Evolutionary conservation across 2,888 invertebrate genomes (phyloP), one percentile per base, ranked within the genome.

Genomic region (Xanthostigma xanthostigma): DNA sequence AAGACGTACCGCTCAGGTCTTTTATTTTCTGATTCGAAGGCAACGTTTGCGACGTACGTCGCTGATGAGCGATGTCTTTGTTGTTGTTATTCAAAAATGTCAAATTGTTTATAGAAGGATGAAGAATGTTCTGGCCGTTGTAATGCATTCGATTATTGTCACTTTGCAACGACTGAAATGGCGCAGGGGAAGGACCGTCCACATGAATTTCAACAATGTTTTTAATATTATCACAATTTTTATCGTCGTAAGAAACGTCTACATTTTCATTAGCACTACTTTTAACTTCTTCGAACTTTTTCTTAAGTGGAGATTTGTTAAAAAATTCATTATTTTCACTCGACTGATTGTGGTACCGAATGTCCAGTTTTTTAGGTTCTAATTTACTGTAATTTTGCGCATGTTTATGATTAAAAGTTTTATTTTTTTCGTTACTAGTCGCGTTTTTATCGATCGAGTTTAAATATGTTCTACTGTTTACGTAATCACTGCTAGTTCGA

Each of bases 91-190:
- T 56, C 8, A 44, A 49, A 55, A 68, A 66, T 53, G 59, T 64
- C 36, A 67, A 63, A 52, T 66, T 68, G 53, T 63, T 67, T 45
- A 67, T 65, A 48, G 59, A 60, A 1, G 58, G 69, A 58, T 56
- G 69, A 55, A 55, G 63, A 33, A 60, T 51, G 27, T 62, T 59
- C 37, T 62, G 53, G 11, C 55, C 41, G 8, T 39, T 39, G 8
- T 44, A 33, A 43, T 50, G 17, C 35, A 36, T 11, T 12, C 14
- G 10, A 47, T 36, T 36, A 27, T 37, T 13, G 38, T 43, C 17
- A 41, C 40, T 27, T 50, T 66, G 65, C 12, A 66, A 53, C 2
- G 66, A 64, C 50, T 66, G 65, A 51, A 64, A 65, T 46, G 60
- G 62, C 1, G 63, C 62, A 1, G 64, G 63, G 5, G 65, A 61